These are phyloP conservation scores for honey bee (Apis mellifera) DNA, from an alignment of 1,140 invertebrate species.

Conservation along the genomic window DNA sequence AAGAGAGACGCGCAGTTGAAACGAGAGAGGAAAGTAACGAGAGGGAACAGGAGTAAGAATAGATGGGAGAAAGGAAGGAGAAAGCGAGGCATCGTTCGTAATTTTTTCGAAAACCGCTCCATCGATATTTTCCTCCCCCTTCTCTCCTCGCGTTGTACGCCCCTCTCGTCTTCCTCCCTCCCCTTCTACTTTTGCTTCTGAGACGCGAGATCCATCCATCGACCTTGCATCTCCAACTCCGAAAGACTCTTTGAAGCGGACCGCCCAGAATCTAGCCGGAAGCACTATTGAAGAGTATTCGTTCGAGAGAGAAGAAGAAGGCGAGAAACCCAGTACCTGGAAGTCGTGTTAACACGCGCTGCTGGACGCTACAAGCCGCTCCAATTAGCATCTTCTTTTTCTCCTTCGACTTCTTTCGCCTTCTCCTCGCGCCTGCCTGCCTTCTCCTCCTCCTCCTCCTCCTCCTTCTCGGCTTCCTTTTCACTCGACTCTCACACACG, in stretches of 20 bases:
- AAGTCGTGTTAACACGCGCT: slow-evolving; percentile 69
- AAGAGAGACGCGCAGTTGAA: not conserved
- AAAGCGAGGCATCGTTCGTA: slow-evolving; percentile 59
- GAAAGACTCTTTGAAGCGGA: slow-evolving; percentile 50
- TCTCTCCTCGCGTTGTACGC: not conserved
- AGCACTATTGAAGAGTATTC: slow-evolving; percentile 59
- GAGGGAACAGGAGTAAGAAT: not conserved
- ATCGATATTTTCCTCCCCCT: slow-evolving; percentile 33
- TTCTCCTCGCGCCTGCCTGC: slow-evolving; percentile 34
- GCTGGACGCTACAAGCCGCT: slow-evolving; percentile 70
- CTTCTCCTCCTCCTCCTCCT: not conserved
- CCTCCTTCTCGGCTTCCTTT: slow-evolving; percentile 47
- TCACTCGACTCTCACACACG: slow-evolving; percentile 36
- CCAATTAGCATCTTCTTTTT: slow-evolving; percentile 72
- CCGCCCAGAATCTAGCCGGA: slow-evolving; percentile 57
- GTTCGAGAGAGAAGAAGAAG: slow-evolving; percentile 40
- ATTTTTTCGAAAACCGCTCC: slow-evolving; percentile 39
- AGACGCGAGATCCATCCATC: slow-evolving; percentile 14
- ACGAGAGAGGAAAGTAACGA: slow-evolving; percentile 13
- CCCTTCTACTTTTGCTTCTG: not conserved
- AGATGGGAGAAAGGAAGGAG: not conserved
- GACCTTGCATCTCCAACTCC: slow-evolving; percentile 28
- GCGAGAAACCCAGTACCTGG: slow-evolving; percentile 58
- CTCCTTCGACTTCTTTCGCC: slow-evolving; percentile 60
- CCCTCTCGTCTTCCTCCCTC: slow-evolving; percentile 7